phyloP scores from a whole-genome alignment of 1,140 invertebrate genomes.

The Drosophila kanapiae region DNA sequence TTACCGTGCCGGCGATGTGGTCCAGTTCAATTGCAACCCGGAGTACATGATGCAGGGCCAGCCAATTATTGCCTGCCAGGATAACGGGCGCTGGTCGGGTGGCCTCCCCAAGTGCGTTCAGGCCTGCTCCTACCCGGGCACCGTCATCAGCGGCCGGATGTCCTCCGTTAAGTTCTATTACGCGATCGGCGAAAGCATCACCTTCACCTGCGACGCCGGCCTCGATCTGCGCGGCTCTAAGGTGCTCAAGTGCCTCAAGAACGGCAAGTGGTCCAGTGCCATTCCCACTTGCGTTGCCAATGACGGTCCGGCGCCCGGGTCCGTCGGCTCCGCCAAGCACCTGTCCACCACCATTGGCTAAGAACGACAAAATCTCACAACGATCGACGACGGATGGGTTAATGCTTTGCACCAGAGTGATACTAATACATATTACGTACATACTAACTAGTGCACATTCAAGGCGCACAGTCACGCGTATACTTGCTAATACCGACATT shows the following conservation, averaged over 20 bases:
- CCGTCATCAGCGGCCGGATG: conserved; percentile 93
- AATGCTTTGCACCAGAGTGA: conserved; percentile 76
- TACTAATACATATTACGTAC: conserved; percentile 77
- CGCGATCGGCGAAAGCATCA: conserved; percentile 93
- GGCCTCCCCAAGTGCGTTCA: conserved; percentile 93
- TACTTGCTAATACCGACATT: conserved; percentile 57
- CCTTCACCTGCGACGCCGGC: conserved; percentile 93
- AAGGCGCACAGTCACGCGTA: conserved; percentile 52
- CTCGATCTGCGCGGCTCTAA: conserved; percentile 90
- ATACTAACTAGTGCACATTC: conserved; percentile 75
- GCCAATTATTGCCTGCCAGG: conserved; percentile 93
- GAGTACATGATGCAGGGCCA: conserved; percentile 95
- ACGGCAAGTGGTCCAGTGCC: conserved; percentile 94
- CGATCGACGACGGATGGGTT: conserved; percentile 7
- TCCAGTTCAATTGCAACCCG: conserved; percentile 94
- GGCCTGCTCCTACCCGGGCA: conserved; percentile 94
- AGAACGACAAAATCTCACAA: conserved; percentile 4
- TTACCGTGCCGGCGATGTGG: conserved; percentile 92
- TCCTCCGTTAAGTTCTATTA: conserved; percentile 95
- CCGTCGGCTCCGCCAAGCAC: conserved; percentile 54
- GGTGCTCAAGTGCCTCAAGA: conserved; percentile 91
- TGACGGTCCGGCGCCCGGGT: conserved; percentile 46
- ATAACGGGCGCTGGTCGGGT: conserved; percentile 94
- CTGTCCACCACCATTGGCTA: conserved; percentile 67
- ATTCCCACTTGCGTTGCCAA: conserved; percentile 89